These are phyloP conservation scores for Leptinotarsa texana DNA, from an alignment of 1,140 invertebrate genomes.

Conservation along the genomic window DNA sequence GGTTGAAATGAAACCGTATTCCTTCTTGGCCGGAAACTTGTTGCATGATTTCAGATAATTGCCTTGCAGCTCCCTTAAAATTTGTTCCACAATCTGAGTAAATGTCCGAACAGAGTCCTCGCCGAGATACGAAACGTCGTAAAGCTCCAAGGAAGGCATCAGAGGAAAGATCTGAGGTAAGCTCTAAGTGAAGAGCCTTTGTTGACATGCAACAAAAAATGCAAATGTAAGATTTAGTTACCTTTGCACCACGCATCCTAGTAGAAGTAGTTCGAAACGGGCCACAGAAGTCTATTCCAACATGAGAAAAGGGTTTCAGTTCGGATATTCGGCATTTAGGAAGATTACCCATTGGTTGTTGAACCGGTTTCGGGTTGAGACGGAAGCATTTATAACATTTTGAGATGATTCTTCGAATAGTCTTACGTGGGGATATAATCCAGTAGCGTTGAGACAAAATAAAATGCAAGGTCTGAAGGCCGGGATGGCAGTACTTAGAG, in stretches of 20 bases:
- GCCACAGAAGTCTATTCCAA: slow-evolving; percentile 50
- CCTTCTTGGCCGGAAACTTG: background rate
- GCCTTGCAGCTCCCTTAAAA: slow-evolving; percentile 48
- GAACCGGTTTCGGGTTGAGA: slow-evolving; percentile 14
- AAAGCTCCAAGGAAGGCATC: slow-evolving; percentile 53
- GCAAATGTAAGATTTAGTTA: slow-evolving; percentile 51
- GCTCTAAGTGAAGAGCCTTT: slow-evolving; percentile 51
- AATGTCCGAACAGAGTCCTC: slow-evolving; percentile 43
- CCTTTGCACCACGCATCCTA: slow-evolving; percentile 32
- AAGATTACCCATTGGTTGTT: slow-evolving; percentile 35
- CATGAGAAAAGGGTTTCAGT: slow-evolving; percentile 43
- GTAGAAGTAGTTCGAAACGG: slow-evolving; percentile 37
- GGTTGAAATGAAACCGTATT: slow-evolving; percentile 44
- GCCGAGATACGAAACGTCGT: slow-evolving; percentile 48
- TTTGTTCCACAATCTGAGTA: slow-evolving; percentile 54
- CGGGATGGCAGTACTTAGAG: slow-evolving; percentile 26
- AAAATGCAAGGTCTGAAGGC: slow-evolving; percentile 29
- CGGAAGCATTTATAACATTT: slow-evolving; percentile 28
- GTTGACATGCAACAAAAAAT: slow-evolving; percentile 52
- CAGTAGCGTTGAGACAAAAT: slow-evolving; percentile 29
- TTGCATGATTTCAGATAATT: slow-evolving; percentile 8
- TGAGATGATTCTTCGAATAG: slow-evolving; percentile 21
- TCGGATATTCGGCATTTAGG: slow-evolving; percentile 40
- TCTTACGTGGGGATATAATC: slow-evolving; percentile 26
- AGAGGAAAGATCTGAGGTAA: slow-evolving; percentile 45